A percentile compares a stretch with the other conserved stretches of the same genome.
Evolutionary conservation across 2,797 vertebrate genomes (phyloP).

Genomic region (Pogoniulus pusillus): DNA sequence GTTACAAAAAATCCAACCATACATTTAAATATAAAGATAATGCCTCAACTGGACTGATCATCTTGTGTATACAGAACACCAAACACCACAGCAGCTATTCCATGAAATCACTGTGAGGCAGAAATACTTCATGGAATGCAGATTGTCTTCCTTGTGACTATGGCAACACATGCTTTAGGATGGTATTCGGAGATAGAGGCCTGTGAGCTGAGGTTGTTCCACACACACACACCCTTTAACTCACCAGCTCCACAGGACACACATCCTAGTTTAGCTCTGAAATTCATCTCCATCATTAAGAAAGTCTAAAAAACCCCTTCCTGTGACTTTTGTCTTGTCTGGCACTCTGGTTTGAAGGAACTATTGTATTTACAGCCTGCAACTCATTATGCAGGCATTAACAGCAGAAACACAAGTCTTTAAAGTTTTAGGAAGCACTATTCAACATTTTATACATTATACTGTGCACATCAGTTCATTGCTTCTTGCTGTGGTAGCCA

Average conservation of each 20-base stretch:
- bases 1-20: neutral
- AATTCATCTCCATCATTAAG: neutral
- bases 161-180: slow-evolving; percentile 9
- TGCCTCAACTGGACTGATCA: neutral
- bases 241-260: neutral
- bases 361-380: neutral
- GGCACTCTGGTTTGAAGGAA: neutral
- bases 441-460: neutral
- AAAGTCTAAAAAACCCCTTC: neutral
- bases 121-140: neutral
- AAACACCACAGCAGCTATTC: neutral
- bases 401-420: neutral
- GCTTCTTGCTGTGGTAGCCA: neutral
- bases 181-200: neutral
- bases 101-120: neutral
- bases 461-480: neutral
- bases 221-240: neutral
- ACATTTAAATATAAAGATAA: neutral
- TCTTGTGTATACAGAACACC: neutral
- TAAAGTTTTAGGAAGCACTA: neutral
- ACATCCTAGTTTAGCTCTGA: neutral
- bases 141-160: slow-evolving; percentile 25
- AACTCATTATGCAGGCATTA: neutral
- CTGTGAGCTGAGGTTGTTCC: neutral
- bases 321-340: neutral